Evolutionary conservation across 2,113 vertebrate genomes (phyloP).

Genomic region (Poecilia latipinna): DNA sequence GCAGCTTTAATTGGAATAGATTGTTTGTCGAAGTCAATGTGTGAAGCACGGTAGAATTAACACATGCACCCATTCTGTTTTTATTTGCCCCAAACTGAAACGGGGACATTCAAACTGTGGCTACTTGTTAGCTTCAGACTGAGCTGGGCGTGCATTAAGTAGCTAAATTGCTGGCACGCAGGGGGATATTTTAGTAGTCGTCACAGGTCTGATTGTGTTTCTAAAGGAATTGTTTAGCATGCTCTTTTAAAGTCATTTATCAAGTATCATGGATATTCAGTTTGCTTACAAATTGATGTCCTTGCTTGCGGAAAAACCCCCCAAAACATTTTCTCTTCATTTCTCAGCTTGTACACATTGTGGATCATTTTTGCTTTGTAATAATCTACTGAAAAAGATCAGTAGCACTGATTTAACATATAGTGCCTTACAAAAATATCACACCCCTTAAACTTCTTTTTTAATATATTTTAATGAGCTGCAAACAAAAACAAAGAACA

Average conservation of each 20-base stretch:
- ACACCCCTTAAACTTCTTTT: no score
- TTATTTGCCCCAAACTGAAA: conserved; percentile 27
- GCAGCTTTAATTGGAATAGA: conserved; percentile 79
- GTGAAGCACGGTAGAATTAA: conserved; percentile 70
- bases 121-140: not conserved
- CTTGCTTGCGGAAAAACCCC: no score
- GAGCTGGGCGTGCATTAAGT: not conserved
- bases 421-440: no score
- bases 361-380: no score
- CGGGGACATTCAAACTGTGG: not conserved
- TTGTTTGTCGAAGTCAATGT: conserved; percentile 70
- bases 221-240: not conserved
- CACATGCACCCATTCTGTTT: conserved; percentile 39
- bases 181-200: not conserved
- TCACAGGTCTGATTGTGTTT: not conserved
- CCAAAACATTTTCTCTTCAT: no score
- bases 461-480: no score
- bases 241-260: not conserved
- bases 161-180: not conserved
- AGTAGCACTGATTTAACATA: no score
- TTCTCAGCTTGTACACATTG: no score
- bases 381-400: no score
- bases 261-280: not conserved
- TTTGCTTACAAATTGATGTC: no score
- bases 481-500: no score